phyloP scores from a whole-genome alignment of 37 sponge, comb jelly and placozoan genomes.

The Ephydatia muelleri region DNA sequence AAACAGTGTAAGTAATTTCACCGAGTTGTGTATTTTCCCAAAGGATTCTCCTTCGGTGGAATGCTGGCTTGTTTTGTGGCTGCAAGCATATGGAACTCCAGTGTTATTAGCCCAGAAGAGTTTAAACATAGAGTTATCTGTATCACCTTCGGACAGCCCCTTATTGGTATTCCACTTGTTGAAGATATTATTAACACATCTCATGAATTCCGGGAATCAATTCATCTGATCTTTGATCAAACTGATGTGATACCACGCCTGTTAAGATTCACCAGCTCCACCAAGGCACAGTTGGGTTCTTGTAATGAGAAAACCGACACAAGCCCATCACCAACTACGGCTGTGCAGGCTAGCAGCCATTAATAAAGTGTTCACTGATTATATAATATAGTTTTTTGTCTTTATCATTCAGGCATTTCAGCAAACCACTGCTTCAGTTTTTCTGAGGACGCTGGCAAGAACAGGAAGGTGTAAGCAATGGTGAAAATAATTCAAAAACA shows the following conservation, averaged over 20 bases:
- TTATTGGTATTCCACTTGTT: conserved; percentile 24
- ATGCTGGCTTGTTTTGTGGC: conserved; percentile 50
- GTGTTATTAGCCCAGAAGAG: conserved; percentile 7
- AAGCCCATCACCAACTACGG: too few species aligned
- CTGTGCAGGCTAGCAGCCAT: too few species aligned
- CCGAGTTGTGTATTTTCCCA: background rate
- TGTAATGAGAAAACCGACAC: too few species aligned
- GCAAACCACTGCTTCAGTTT: too few species aligned
- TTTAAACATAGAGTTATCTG: conserved; percentile 34
- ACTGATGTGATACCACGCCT: conserved; percentile 37
- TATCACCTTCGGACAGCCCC: conserved; percentile 56
- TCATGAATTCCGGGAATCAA: conserved; percentile 18
- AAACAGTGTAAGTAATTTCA: too few species aligned
- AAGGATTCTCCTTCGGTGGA: conserved; percentile 70
- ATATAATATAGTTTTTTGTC: too few species aligned
- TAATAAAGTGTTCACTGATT: too few species aligned
- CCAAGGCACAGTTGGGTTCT: too few species aligned
- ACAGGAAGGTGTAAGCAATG: too few species aligned
- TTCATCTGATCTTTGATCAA: conserved; percentile 33
- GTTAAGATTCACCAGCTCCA: background rate
- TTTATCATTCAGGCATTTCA: too few species aligned
- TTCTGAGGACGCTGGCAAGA: too few species aligned
- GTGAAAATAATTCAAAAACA: too few species aligned
- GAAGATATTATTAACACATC: conserved; percentile 2
- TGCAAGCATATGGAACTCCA: conserved; percentile 36